A percentile compares a stretch with the other conserved stretches of the same genome.
phyloP scores from a whole-genome alignment of 2,113 vertebrate genomes.

The Ceyx melanurus region DNA sequence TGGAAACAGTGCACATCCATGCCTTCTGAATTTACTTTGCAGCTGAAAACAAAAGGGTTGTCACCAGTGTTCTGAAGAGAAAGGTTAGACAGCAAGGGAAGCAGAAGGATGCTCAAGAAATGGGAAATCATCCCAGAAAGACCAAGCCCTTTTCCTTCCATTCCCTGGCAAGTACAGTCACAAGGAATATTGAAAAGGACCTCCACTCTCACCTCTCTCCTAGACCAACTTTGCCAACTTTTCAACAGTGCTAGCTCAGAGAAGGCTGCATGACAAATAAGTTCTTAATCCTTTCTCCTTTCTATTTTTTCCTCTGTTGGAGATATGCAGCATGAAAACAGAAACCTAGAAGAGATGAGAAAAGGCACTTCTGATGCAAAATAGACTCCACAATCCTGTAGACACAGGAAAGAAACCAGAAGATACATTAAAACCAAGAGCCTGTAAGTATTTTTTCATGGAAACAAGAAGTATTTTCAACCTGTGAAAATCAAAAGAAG shows the following conservation, averaged over 20 bases:
- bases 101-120: background rate
- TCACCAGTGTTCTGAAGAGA: background rate
- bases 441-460: background rate
- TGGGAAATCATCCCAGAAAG: background rate
- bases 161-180: background rate
- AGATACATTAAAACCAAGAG: background rate
- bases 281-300: background rate
- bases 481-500: background rate
- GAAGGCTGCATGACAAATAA: background rate
- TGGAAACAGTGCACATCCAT: background rate
- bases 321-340: background rate
- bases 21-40: background rate
- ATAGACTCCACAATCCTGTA: background rate
- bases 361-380: background rate
- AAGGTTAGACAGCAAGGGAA: background rate
- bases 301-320: background rate
- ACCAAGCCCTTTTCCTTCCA: background rate
- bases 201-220: background rate
- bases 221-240: background rate
- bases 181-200: background rate
- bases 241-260: background rate
- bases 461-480: background rate
- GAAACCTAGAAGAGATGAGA: background rate
- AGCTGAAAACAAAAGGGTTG: background rate
- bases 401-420: background rate